phyloP scores from a whole-genome alignment of 2,113 vertebrate species.

The Mastomys natalensis region DNA sequence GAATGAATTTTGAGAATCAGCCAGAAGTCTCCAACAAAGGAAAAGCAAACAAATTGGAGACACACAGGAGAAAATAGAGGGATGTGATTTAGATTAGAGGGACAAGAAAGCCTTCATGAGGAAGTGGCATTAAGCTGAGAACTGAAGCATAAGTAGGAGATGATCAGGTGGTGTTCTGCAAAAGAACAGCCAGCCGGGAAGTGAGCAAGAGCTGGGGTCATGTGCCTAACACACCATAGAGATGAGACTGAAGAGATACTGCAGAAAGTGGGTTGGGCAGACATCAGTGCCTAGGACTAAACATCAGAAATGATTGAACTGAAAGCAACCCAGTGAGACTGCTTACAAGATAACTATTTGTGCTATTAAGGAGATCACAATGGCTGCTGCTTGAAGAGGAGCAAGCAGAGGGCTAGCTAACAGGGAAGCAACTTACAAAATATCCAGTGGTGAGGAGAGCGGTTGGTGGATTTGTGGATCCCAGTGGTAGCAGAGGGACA shows the following conservation, averaged over 20 bases:
- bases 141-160: not conserved
- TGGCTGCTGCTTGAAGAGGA: not conserved
- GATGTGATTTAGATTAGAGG: not conserved
- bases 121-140: not conserved
- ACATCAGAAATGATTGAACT: not conserved
- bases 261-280: not conserved
- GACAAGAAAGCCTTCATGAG: not conserved
- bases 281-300: not conserved
- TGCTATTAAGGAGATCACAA: not conserved
- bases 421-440: not conserved
- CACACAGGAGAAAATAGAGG: not conserved
- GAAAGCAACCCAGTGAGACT: not conserved
- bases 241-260: not conserved
- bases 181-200: not conserved
- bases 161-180: not conserved
- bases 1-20: not conserved
- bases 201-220: not conserved
- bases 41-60: not conserved
- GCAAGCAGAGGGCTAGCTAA: not conserved
- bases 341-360: not conserved
- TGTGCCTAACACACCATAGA: not conserved
- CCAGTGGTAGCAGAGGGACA: not conserved
- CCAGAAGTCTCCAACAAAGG: not conserved
- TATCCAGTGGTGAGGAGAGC: not conserved
- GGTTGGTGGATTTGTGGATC: no score